Evolutionary conservation across 2,797 vertebrate genomes (phyloP).

Genomic region (Neostethus bicornis): DNA sequence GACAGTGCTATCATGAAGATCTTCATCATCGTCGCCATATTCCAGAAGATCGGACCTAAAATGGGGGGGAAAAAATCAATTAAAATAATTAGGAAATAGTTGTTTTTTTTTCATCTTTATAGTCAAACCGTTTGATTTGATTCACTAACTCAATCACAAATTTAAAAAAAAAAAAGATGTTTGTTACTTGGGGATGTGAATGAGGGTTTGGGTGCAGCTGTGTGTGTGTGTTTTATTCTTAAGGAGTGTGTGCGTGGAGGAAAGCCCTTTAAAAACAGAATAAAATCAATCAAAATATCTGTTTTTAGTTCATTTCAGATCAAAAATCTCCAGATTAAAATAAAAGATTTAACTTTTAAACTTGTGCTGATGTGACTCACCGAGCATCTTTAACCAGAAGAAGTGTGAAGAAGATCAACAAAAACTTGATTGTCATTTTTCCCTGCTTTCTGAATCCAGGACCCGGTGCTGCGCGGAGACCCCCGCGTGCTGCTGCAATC

Average conservation of each 20-base stretch:
- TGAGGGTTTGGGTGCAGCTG: conserved; percentile 12
- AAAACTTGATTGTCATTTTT: conserved; percentile 84
- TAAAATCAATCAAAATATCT: conserved; percentile 10
- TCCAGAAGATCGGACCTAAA: conserved; percentile 79
- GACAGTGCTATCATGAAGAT: conserved; percentile 75
- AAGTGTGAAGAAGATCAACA: conserved; percentile 77
- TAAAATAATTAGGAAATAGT: no score
- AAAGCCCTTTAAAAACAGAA: conserved; percentile 39
- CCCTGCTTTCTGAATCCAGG: conserved; percentile 35
- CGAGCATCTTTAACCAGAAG: conserved; percentile 69
- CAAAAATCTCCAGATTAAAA: background rate
- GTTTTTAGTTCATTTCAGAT: conserved; percentile 24
- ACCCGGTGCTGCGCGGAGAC: conserved; percentile 37
- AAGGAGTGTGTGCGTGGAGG: conserved; percentile 19
- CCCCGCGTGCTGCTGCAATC: conserved; percentile 35
- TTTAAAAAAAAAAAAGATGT: background rate
- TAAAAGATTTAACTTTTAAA: conserved; percentile 25
- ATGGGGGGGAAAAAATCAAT: background rate
- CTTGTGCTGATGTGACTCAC: conserved; percentile 60
- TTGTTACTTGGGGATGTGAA: background rate
- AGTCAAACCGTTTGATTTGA: no score
- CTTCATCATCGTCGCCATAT: conserved; percentile 85
- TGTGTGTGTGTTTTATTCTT: conserved; percentile 5
- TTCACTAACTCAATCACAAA: no score
- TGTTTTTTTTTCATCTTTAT: no score